Conservation (phyloP, 2,888 invertebrate genomes). For the Sipha maydis region DNA sequence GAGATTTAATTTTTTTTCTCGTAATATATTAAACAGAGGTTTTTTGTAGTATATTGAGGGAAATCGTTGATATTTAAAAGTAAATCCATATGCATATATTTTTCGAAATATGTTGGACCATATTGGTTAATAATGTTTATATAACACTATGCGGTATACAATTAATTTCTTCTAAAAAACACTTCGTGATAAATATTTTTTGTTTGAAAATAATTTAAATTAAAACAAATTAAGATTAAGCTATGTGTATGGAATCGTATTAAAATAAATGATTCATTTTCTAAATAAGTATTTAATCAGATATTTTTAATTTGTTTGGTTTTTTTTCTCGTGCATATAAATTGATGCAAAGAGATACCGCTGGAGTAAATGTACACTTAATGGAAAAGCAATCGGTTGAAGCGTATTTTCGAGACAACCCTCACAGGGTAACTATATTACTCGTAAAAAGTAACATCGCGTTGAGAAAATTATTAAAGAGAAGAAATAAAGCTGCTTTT, state of each 20-base stretch:
- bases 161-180: background rate
- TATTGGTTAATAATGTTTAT: too few species aligned
- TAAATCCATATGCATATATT: background rate
- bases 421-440: constrained; percentile 20
- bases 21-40: background rate
- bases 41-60: background rate
- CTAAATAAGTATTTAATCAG: background rate
- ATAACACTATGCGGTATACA: background rate
- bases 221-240: constrained; percentile 12
- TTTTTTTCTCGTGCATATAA: constrained; percentile 18
- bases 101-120: too few species aligned
- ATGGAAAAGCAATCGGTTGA: constrained; percentile 49
- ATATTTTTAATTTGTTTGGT: constrained; percentile 23
- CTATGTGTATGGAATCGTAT: background rate
- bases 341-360: constrained; percentile 34
- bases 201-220: background rate
- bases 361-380: constrained; percentile 30
- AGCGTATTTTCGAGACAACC: constrained; percentile 47
- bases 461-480: constrained; percentile 43
- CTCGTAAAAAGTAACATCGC: constrained; percentile 37
- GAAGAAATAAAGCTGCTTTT: constrained; percentile 40
- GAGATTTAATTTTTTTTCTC: background rate
- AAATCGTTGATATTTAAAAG: background rate
- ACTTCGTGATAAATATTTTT: background rate
- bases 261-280: constrained; percentile 31